Evolutionary conservation across 1,140 invertebrate genomes (phyloP).

Genomic region (Pogonus chalceus): DNA sequence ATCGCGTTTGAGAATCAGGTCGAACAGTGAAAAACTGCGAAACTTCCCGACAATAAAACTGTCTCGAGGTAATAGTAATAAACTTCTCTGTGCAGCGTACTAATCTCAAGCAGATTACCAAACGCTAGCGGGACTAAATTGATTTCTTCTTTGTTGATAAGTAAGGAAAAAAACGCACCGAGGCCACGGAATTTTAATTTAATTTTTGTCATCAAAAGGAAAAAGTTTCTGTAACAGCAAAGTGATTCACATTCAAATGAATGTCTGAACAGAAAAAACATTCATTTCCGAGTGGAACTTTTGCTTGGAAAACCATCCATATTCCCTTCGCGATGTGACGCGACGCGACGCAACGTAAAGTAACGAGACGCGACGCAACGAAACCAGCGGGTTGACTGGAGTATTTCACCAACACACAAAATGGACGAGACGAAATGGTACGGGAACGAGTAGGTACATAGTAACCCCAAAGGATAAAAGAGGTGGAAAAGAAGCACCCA

Average conservation of each 20-base stretch:
- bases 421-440: no score
- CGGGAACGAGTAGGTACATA: no score
- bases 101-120: neutral
- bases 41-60: neutral
- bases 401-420: no score
- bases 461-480: no score
- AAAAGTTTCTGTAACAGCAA: neutral
- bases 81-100: neutral
- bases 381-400: no score
- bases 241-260: conserved; percentile 6
- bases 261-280: conserved; percentile 1
- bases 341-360: no score
- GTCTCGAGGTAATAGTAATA: neutral
- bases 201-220: conserved; percentile 7
- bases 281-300: neutral
- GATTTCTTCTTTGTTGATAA: neutral
- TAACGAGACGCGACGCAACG: no score
- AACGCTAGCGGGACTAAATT: neutral
- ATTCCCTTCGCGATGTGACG: neutral
- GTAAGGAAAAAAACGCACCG: neutral
- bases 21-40: neutral
- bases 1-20: neutral
- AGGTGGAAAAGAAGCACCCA: no score
- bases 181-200: conserved; percentile 2
- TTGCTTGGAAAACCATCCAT: neutral